Base-by-base conservation (phyloP, 2,113 vertebrate species). In the Boleophthalmus pectinirostris region DNA sequence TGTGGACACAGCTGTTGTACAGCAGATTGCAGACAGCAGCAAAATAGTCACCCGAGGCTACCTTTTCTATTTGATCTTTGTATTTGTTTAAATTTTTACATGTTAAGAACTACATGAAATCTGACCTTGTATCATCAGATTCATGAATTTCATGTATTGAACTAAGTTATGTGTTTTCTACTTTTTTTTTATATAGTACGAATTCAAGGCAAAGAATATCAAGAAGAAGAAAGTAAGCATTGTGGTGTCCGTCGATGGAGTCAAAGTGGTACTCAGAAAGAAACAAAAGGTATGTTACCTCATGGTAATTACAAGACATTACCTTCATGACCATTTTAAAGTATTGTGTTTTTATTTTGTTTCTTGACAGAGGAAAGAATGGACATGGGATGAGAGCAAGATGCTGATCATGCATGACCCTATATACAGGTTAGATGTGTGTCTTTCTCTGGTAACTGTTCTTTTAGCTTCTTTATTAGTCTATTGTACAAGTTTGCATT, bases 171-270 rank as follows among this genome's bases (percentile, higher is more conserved):
- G 18, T 21, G 20, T 54, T 54, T 54, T 21, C 51, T 54, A 2
- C n/a, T 2, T 54, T 21, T 70, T 86, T 29, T 29, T 29, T 29
- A 72, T 25, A 1, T 74, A 98, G 96, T 98, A 95, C 3, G 96
- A 97, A 87, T 98, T 98, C 91, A 98, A 98, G 88, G 94, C 94
- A 54, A 96, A 96, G 88, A 96, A 94, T 77, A 93, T 96, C 76
- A 96, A 96, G 87, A 97, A 96, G 94, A 97, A 95, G 90, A 95
- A 96, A 80, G 95, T 95, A 78, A 96, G 85, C 93, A 93, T 98
- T 14, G 79, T 95, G 2, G 95, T 97, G 82, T 98, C 96, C 0
- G 95, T 95, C 78, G 95, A 96, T 0, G 94, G 95, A 0, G 94
- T 95, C 82, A 95, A 94, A 79, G 92, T 95, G 81, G 81, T 92